Evolutionary conservation across 2,113 vertebrate genomes (phyloP).

Genomic region (Protobothrops flavoviridis): DNA sequence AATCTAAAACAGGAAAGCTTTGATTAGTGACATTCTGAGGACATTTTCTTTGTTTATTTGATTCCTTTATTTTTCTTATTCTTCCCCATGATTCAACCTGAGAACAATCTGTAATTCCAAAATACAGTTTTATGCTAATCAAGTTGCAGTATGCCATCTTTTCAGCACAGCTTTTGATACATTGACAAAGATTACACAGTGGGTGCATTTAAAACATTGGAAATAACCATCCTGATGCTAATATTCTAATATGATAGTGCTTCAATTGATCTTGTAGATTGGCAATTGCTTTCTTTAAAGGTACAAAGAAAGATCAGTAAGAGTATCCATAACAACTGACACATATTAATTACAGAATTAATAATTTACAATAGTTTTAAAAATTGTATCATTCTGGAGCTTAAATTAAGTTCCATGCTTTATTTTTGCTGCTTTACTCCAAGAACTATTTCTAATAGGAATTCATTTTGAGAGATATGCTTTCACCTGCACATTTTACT

Average conservation of each 20-base stretch:
- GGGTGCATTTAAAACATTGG: too few relatives aligned
- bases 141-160: not conserved
- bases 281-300: not conserved
- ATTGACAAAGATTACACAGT: not conserved
- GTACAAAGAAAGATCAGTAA: not conserved
- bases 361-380: slow-evolving; percentile 6
- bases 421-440: slow-evolving; percentile 27
- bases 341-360: slow-evolving; percentile 32
- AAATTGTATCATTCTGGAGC: slow-evolving; percentile 12
- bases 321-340: slow-evolving; percentile 24
- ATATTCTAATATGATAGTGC: not conserved
- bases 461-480: slow-evolving; percentile 13
- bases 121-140: not conserved
- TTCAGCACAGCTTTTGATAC: not conserved
- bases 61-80: not conserved
- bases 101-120: not conserved
- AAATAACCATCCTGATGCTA: not conserved
- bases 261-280: slow-evolving; percentile 1
- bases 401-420: slow-evolving; percentile 45
- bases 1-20: not conserved
- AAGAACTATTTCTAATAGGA: slow-evolving; percentile 17
- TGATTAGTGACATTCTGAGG: not conserved
- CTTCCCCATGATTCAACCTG: not conserved
- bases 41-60: not conserved
- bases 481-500: slow-evolving; percentile 33